Conservation (phyloP, 53 echinoderm and acorn worm genomes). For the Apostichopus leukothele region DNA sequence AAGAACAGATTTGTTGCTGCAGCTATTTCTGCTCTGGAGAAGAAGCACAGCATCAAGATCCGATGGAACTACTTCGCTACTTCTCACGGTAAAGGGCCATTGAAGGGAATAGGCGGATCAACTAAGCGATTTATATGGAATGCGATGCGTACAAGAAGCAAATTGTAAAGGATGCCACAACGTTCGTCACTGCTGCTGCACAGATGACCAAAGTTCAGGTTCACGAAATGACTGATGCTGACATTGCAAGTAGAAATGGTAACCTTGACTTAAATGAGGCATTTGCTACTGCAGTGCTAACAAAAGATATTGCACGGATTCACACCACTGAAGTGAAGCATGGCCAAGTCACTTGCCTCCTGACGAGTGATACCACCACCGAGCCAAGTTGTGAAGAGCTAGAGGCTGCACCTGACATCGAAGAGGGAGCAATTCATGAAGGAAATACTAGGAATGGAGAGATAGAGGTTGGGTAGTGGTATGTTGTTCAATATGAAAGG, state of each 20-base stretch:
- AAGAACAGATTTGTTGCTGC: constrained; percentile 60
- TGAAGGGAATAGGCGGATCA: constrained; percentile 54
- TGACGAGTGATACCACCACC: constrained; percentile 14
- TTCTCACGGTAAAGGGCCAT: constrained; percentile 65
- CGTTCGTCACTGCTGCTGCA: constrained; percentile 60
- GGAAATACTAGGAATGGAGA: background rate
- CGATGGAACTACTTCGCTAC: constrained; percentile 60
- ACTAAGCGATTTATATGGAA: constrained; percentile 58
- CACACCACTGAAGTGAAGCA: constrained; percentile 36
- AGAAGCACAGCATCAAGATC: constrained; percentile 42
- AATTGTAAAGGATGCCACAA: constrained; percentile 50
- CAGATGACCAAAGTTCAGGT: constrained; percentile 54
- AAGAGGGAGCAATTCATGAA: background rate
- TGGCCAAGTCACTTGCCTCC: constrained; percentile 25
- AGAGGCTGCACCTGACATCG: background rate
- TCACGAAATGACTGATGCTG: constrained; percentile 39
- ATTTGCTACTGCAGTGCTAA: constrained; percentile 22
- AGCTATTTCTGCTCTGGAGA: constrained; percentile 43
- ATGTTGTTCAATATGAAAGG: constrained; percentile 39
- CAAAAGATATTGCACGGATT: constrained; percentile 41
- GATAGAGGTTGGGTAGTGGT: constrained; percentile 43
- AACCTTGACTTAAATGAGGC: constrained; percentile 36
- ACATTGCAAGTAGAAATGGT: constrained; percentile 36
- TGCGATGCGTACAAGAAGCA: constrained; percentile 40
- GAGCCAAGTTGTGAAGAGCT: background rate